Evolutionary conservation across 1,140 invertebrate species (phyloP).

Genomic region (Magallana ariakensis): DNA sequence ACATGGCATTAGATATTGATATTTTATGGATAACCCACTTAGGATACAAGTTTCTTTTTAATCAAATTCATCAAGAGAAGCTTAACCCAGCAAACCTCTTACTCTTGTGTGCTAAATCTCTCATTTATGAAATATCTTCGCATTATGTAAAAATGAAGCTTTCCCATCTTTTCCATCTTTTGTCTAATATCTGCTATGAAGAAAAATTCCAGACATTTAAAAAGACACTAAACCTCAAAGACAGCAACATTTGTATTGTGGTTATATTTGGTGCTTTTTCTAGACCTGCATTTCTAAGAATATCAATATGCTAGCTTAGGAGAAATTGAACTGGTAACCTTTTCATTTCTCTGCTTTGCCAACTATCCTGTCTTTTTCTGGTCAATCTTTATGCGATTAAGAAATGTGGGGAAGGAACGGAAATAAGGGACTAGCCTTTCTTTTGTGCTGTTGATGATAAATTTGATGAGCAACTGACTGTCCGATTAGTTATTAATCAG

Average conservation of each 20-base stretch:
- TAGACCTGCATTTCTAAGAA: no score
- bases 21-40: conserved; percentile 13
- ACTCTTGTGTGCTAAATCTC: background rate
- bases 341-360: background rate
- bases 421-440: conserved; percentile 36
- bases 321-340: conserved; percentile 23
- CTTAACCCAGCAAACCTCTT: background rate
- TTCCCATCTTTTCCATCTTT: background rate
- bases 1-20: conserved; percentile 1
- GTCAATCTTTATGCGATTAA: background rate
- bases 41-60: conserved; percentile 7
- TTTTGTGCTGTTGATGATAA: conserved; percentile 16
- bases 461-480: conserved; percentile 29
- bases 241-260: no score
- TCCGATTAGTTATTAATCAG: conserved; percentile 37
- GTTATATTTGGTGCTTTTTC: no score
- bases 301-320: no score
- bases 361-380: background rate
- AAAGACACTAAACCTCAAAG: no score
- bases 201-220: no score
- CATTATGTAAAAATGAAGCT: background rate
- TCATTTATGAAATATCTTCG: background rate
- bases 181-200: no score
- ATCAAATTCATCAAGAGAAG: background rate
- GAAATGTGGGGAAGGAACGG: background rate